These are phyloP conservation scores for Papilio polyxenes DNA, from an alignment of 1,140 invertebrate species.

Conservation along the genomic window DNA sequence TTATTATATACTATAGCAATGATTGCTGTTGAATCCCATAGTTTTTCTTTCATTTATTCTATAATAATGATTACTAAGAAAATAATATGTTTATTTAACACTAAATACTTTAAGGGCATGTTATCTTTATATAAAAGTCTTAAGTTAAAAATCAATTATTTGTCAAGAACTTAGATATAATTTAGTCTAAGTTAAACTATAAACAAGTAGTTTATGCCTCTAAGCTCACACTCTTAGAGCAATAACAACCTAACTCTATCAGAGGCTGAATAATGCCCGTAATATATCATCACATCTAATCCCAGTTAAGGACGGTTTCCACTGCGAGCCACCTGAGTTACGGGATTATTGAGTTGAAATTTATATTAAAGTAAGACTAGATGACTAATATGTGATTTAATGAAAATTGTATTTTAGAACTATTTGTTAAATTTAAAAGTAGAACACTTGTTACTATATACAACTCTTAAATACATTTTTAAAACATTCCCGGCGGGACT, in stretches of 20 bases:
- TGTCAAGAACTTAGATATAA: not conserved
- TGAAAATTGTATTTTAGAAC: not conserved
- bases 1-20: no score
- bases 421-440: not conserved
- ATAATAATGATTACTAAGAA: not conserved
- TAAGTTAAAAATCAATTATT: not conserved
- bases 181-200: not conserved
- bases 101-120: not conserved
- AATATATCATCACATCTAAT: constrained; percentile 14
- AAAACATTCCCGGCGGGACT: not conserved
- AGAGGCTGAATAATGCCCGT: constrained; percentile 7
- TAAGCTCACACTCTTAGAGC: not conserved
- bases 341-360: constrained; percentile 2
- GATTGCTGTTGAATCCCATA: no score
- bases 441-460: not conserved
- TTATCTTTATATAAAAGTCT: not conserved
- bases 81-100: no score
- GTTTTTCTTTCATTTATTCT: no score
- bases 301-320: not conserved
- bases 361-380: not conserved
- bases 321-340: constrained; percentile 7
- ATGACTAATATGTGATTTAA: not conserved
- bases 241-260: constrained; percentile 7
- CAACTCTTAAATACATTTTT: not conserved
- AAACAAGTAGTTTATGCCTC: constrained; percentile 8